Base-by-base conservation (phyloP, 2,888 invertebrate species). In the Syrphus vitripennis region DNA sequence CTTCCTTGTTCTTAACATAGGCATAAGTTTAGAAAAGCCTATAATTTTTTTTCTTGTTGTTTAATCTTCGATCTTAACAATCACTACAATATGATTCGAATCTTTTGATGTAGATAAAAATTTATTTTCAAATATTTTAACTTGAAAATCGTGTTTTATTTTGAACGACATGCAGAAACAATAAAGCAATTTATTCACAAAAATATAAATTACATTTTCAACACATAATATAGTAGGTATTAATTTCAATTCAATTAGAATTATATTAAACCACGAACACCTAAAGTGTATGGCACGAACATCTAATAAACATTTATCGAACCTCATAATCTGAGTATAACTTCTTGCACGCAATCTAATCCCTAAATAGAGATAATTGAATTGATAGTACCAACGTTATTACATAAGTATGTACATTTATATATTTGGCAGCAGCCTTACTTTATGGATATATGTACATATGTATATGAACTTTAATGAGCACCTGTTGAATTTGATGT, bases 271-370 rank as follows among this genome's bases (percentile, higher is more conserved):
- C 61, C 61, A 16, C 40, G 26, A 26, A 63, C 42, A 42, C 40
- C 14, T 61, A 24, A n/a, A 5, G 37, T 24, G 4, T 16, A 24
- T 4, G 10, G 40, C 61, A 65, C 45, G 63, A 65, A 63, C 45
- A 42, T 29, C 16, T 16, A 29, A 45, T 16, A 42, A 42, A 45
- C 24, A 42, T 65, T 45, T 45, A 42, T 42, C 29, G 63, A 45
- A 65, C 45, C 12, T 45, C 16, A 65, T 45, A 65, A 65, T 65
- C 29, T 45, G 45, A 26, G 9, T 6, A 45, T 6, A 45, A 65
- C 29, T 65, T 45, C 16, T 45, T 65, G 45, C 63, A 65, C 63
- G 63, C 63, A 65, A 65, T 45, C 19, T 45, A 42, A 31, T 45
- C 42, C 29, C 45, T 34, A 19, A 59, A 59, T 59, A 59, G 14